Evolutionary conservation across 2,113 vertebrate species (phyloP).

Genomic region (Phalacrocorax pelagicus): DNA sequence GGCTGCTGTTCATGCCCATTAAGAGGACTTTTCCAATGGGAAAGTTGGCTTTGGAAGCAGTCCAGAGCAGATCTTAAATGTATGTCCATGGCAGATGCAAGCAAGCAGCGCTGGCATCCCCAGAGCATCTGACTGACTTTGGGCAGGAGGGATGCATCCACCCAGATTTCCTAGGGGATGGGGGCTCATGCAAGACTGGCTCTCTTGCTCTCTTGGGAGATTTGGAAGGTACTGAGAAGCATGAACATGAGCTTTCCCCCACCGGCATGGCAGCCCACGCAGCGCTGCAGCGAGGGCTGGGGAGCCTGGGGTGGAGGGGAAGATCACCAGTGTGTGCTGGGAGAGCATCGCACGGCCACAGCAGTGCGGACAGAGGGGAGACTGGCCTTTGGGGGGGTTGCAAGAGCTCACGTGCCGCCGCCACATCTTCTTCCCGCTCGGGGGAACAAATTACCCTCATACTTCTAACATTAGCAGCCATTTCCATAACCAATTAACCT

Average conservation of each 20-base stretch:
- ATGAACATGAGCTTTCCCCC: fast-evolving
- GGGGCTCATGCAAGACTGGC: no score
- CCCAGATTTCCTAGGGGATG: not conserved
- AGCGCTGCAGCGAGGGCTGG: not conserved
- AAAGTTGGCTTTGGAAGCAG: not conserved
- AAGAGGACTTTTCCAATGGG: not conserved
- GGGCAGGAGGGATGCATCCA: not conserved
- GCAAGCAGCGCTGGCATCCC: fast-evolving
- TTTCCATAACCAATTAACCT: conserved; percentile 67
- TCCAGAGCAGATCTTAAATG: not conserved
- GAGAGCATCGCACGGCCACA: fast-evolving
- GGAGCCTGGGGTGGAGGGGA: fast-evolving
- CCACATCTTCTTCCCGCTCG: not conserved
- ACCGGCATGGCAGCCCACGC: not conserved
- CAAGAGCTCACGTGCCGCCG: not conserved
- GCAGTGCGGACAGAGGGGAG: not conserved
- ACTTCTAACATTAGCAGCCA: conserved; percentile 59
- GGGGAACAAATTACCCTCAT: conserved; percentile 36
- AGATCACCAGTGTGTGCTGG: not conserved
- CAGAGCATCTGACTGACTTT: fast-evolving
- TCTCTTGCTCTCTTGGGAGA: not conserved
- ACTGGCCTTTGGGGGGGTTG: not conserved
- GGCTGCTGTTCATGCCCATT: not conserved
- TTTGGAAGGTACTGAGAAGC: not conserved
- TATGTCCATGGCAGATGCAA: fast-evolving